Evolutionary conservation across 2,797 vertebrate genomes (phyloP), one percentile per base, ranked within the genome.

Genomic region (Premnoplex brunnescens): DNA sequence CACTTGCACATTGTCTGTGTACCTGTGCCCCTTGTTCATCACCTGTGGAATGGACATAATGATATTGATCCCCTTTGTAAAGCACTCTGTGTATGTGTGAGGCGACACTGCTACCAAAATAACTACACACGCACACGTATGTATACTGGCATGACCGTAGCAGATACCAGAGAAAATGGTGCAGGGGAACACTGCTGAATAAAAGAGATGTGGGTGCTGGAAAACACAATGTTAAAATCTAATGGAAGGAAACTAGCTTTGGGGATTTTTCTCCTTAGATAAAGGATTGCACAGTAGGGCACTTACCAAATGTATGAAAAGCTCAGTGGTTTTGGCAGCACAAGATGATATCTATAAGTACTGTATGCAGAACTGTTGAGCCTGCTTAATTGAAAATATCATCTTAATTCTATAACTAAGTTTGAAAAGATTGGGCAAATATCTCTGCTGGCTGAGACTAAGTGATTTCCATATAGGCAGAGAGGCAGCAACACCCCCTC

Each of bases 51-150:
- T 5, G 26, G 52, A 28, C 24, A 16, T 2, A 5, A 5, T 6
- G n/a, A n/a, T 27, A 24, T 2, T n/a, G 17, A 21, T 15, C 6
- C 10, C 43, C 14, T 46, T 27, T 37, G 37, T 34, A 64, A 41
- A 68, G 19, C 16, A 6, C 12, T 48, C 32, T 22, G 2, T 14
- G 7, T 24, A 4, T 0, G 2, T 72, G 28, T 71, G 39, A 7
- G 27, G 27, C 62, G 55, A 28, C 46, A 9, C 34, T n/a, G 2
- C 46, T 55, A 19, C 18, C 15, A 10, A 0, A 59, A 48, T 41
- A 23, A 44, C n/a, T 41, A 27, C 26, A 51, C 26, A 51, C 26
- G 17, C 49, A 51, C 15, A 26, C 24, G 27, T 4, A 6, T 2
- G 5, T 20, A 5, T 1, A 19, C 3, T 34, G 60, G 41, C 18